phyloP scores from a whole-genome alignment of 2,797 vertebrate species.

The Cuculus canorus region DNA sequence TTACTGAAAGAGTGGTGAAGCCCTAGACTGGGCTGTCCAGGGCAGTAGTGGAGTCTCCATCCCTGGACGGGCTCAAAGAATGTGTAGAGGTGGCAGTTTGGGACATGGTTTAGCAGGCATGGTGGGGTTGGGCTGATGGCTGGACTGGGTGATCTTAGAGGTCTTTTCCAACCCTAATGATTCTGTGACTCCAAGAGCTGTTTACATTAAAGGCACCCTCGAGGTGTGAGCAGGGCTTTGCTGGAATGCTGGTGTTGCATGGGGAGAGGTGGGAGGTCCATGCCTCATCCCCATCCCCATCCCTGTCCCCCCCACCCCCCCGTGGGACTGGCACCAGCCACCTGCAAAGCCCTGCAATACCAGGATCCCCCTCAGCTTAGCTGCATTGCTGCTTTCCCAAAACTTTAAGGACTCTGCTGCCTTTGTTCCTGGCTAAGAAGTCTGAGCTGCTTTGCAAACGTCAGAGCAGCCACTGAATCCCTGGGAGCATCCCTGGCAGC shows the following conservation, averaged over 20 bases:
- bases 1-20: no score
- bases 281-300: neutral
- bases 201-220: rapidly evolving
- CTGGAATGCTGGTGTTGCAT: neutral
- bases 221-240: neutral
- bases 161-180: no score
- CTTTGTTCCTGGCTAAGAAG: neutral
- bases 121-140: no score
- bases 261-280: neutral
- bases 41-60: no score
- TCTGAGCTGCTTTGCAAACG: neutral
- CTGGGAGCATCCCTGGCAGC: neutral
- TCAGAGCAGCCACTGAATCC: neutral
- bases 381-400: neutral
- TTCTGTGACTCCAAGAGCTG: no score
- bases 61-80: no score
- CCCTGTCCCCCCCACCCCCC: neutral
- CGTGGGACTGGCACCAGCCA: neutral
- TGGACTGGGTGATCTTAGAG: no score
- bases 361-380: rapidly evolving
- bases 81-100: no score
- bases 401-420: neutral
- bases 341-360: rapidly evolving
- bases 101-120: no score
- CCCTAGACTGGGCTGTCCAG: no score